A percentile compares a stretch with the other conserved stretches of the same genome.
These are phyloP conservation scores for Perca flavescens DNA, from an alignment of 2,113 vertebrate species.

Conservation along the genomic window DNA sequence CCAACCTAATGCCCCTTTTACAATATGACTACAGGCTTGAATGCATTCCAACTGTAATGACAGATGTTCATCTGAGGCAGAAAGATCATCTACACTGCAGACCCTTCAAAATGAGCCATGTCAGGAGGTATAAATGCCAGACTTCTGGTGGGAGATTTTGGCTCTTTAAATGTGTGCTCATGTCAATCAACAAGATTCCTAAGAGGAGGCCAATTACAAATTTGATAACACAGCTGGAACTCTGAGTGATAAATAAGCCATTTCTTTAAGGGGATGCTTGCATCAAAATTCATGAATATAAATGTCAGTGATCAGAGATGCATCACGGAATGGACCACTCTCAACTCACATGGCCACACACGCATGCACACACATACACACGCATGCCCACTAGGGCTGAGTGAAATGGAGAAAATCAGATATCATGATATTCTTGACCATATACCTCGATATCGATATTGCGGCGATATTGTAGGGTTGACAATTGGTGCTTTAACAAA, in stretches of 20 bases:
- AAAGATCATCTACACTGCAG: conserved; percentile 61
- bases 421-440: no score
- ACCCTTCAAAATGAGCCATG: conserved; percentile 85
- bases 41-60: conserved; percentile 54
- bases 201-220: conserved; percentile 72
- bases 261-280: conserved; percentile 42
- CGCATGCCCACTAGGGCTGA: no score
- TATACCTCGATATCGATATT: no score
- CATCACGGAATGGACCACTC: conserved; percentile 15
- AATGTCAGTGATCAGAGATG: conserved; percentile 65
- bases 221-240: conserved; percentile 55
- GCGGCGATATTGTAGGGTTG: no score
- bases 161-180: conserved; percentile 56
- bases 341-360: conserved; percentile 20
- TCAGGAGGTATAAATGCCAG: conserved; percentile 82
- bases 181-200: conserved; percentile 61
- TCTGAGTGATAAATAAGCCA: conserved; percentile 64
- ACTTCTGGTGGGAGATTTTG: conserved; percentile 51
- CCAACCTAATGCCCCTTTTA: conserved; percentile 47
- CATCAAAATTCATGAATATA: conserved; percentile 68
- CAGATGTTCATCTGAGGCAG: conserved; percentile 45
- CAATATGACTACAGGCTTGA: conserved; percentile 63
- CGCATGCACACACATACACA: conserved; percentile 16
- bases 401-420: no score
- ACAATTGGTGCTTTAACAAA: no score